Conservation (phyloP, 2,888 invertebrate species). For the Acronicta aceris region DNA sequence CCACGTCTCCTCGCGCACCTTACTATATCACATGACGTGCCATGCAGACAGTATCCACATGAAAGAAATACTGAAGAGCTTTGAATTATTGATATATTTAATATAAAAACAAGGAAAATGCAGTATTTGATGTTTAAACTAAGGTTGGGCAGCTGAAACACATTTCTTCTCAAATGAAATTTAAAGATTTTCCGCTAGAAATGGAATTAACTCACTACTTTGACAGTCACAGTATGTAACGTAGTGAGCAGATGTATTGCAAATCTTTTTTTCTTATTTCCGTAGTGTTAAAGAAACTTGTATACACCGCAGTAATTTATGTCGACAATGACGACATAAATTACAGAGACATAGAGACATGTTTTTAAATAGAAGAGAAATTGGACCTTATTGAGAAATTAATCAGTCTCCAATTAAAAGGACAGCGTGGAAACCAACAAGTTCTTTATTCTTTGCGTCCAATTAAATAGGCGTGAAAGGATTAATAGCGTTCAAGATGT, state of each 20-base stretch:
- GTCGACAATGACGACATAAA: conserved; percentile 32
- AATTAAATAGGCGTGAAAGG: conserved; percentile 53
- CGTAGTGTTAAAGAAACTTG: neutral
- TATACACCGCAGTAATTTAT: conserved; percentile 17
- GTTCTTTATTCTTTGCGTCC: conserved; percentile 31
- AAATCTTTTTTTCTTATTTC: neutral
- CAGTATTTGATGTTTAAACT: neutral
- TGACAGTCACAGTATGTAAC: too few relatives aligned
- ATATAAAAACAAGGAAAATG: neutral
- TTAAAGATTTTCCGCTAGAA: too few relatives aligned
- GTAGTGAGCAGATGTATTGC: too few relatives aligned
- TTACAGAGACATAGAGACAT: conserved; percentile 22
- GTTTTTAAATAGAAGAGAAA: conserved; percentile 23
- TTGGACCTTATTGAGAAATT: conserved; percentile 32
- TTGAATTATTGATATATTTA: conserved; percentile 2
- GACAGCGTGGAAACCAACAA: conserved; percentile 30
- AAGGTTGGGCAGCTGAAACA: too few relatives aligned
- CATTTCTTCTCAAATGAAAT: too few relatives aligned
- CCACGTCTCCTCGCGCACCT: conserved; percentile 41
- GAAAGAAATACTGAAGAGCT: conserved; percentile 18
- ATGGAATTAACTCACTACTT: too few relatives aligned
- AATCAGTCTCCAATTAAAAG: conserved; percentile 38
- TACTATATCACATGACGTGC: conserved; percentile 48
- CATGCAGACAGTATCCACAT: conserved; percentile 24
- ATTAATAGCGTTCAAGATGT: conserved; percentile 39